Conservation (phyloP, 2,797 vertebrate genomes). For the Erethizon dorsatum region DNA sequence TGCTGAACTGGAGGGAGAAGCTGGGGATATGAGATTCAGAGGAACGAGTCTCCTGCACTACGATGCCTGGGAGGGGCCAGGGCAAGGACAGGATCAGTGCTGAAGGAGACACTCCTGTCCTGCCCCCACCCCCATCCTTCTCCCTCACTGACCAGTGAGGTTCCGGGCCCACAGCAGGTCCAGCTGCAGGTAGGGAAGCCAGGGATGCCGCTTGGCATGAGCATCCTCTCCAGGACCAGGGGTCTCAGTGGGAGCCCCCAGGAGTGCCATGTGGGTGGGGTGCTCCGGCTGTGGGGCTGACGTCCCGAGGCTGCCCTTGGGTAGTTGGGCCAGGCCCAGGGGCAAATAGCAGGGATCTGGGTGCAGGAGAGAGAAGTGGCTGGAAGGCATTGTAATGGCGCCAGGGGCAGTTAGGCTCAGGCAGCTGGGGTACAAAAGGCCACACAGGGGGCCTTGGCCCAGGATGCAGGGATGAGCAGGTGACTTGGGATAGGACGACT, state of each 20-base stretch:
- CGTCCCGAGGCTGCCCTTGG: constrained; percentile 89
- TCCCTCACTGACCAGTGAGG: constrained; percentile 91
- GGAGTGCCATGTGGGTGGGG: constrained; percentile 88
- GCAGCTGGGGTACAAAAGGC: background rate
- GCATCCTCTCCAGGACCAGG: constrained; percentile 88
- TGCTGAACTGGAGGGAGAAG: constrained; percentile 94
- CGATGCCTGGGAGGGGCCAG: constrained; percentile 88
- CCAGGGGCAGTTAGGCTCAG: background rate
- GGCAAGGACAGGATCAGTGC: background rate
- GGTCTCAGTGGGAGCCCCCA: constrained; percentile 81
- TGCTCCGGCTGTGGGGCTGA: constrained; percentile 89
- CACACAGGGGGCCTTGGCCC: background rate
- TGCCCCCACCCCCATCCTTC: fast-evolving
- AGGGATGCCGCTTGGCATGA: constrained; percentile 86
- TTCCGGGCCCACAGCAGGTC: constrained; percentile 91
- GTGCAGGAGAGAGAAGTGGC: background rate
- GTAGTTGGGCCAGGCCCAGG: constrained; percentile 91
- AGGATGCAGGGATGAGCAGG: background rate
- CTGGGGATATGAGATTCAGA: constrained; percentile 90
- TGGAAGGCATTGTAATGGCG: background rate
- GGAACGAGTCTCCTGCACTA: constrained; percentile 91
- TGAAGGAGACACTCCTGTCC: fast-evolving
- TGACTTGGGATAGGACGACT: background rate
- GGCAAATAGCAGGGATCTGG: constrained; percentile 93
- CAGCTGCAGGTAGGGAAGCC: constrained; percentile 91